Base-by-base conservation (phyloP, 2,113 vertebrate species). In the Zapornia atra region DNA sequence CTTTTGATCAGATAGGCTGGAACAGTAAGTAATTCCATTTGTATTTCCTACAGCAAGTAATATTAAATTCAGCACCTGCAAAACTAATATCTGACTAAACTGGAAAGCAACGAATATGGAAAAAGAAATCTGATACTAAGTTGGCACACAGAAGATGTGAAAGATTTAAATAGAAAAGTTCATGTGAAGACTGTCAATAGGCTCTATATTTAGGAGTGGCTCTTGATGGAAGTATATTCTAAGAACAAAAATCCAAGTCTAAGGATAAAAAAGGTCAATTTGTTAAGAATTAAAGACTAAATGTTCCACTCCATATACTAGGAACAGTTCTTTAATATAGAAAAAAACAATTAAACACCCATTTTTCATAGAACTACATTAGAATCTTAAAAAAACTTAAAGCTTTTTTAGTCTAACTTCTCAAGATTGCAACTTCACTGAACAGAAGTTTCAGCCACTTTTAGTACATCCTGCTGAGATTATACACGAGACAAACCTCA, bases 91-190 rank as follows among this genome's bases (percentile, higher is more conserved):
- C 77, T 83, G 78, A 85, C 95, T 94, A 83, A 92, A 93, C 82
- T 70, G 95, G 82, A 89, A 94, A 91, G 87, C 78, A 95, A 96
- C 78, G 42, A 98, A 96, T 96, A 96, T 91, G 86, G 77, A 95
- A 89, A 96, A 92, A 94, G 91, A 92, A 96, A 97, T 79, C 46
- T 88, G 82, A 97, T 92, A 81, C 90, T 91, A 94, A 97, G 88
- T 25, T 97, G 95, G 86, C 97, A 96, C 88, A 89, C 5, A 38
- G 85, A 96, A 96, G 94, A 96, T 93, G 70, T 71, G 80, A 93
- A 95, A 95, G 92, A 95, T 94, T 97, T 96, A 97, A 97, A 96
- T 94, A 97, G 95, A 95, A 95, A 97, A 96, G 86, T 86, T 97
- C 95, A 96, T 86, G 71, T 97, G 95, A 98, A 95, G 91, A 97